Evolutionary conservation across 1,140 invertebrate genomes (phyloP), one percentile per base, ranked within the genome.

Genomic region (Bombus polaris): DNA sequence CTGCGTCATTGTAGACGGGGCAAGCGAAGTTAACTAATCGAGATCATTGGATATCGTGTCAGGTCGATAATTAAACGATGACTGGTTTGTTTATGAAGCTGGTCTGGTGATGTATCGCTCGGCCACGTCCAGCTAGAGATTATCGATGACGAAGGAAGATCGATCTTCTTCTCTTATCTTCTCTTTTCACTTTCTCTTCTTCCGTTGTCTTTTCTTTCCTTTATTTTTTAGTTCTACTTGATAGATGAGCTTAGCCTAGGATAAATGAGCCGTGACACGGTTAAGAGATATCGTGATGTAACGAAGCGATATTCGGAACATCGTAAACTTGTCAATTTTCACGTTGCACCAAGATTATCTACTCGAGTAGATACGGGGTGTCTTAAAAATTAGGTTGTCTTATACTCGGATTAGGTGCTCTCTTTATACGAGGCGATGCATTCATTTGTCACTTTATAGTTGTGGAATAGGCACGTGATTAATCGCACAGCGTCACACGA

Each of bases 1-100:
- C 13, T 28, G 18, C 57, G 9, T 62, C 6, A 28, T 10, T 22
- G 10, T 32, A 12, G 53, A 44, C 35, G 12, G 25, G 28, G n/a
- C 1, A 53, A 32, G 3, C 28, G 39, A 22, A 15, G 71, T 37
- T 59, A 39, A 75, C 84, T 86, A 88, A 83, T 88, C 84, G 84
- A 66, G 83, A 75, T 35, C 75, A 73, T 65, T 59, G 59, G 88
- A 79, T 89, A 78, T 32, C 70, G 77, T 82, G 87, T 88, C 87
- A 73, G 32, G 62, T 37, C 87, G 83, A 85, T 88, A 89, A 89
- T 89, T 89, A 89, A 89, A 88, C 88, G 88, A 86, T 74, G 87
- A 70, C 70, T 75, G 79, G 74, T 39, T 89, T 78, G 88, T 74
- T 89, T 88, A 88, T 88, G 87, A 86, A 82, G 62, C 83, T 77